Conservation (phyloP, 2,888 invertebrate genomes). For the Venusia cambrica region DNA sequence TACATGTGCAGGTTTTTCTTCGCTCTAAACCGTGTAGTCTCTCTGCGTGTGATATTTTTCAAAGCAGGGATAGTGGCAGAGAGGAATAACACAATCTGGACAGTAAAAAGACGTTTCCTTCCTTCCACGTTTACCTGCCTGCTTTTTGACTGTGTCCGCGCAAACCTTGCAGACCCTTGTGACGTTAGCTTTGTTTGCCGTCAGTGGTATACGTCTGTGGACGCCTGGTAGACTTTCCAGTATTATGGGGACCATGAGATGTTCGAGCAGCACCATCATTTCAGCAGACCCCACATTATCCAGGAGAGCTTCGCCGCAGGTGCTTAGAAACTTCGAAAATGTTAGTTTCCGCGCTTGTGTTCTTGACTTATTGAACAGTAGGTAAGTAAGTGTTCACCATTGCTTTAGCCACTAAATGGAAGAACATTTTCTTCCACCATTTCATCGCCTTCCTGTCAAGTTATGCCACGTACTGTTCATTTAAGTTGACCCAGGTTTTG, state of each 20-base stretch:
- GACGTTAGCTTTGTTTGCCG: slow-evolving; percentile 7
- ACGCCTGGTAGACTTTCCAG: too few relatives aligned
- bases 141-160: slow-evolving; percentile 3
- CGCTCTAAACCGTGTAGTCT: slow-evolving; percentile 8
- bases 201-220: slow-evolving; percentile 10
- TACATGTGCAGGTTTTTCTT: too few relatives aligned
- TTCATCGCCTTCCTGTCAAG: slow-evolving; percentile 23
- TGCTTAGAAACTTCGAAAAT: background rate
- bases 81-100: slow-evolving; percentile 15
- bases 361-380: slow-evolving; percentile 17
- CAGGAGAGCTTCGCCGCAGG: slow-evolving; percentile 2
- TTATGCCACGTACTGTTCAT: slow-evolving; percentile 22
- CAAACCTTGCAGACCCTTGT: slow-evolving; percentile 5
- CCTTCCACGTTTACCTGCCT: slow-evolving; percentile 9
- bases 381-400: slow-evolving; percentile 25
- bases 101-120: slow-evolving; percentile 17
- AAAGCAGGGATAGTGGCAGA: slow-evolving; percentile 14
- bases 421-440: slow-evolving; percentile 30
- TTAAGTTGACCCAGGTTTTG: slow-evolving; percentile 20
- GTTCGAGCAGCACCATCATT: too few relatives aligned
- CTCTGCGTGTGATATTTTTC: slow-evolving; percentile 13
- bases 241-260: slow-evolving; percentile 5
- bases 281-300: background rate
- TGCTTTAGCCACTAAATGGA: slow-evolving; percentile 24
- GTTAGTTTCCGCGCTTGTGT: slow-evolving; percentile 5